phyloP scores from a whole-genome alignment of 2,797 vertebrate genomes.

The Vultur gryphus region DNA sequence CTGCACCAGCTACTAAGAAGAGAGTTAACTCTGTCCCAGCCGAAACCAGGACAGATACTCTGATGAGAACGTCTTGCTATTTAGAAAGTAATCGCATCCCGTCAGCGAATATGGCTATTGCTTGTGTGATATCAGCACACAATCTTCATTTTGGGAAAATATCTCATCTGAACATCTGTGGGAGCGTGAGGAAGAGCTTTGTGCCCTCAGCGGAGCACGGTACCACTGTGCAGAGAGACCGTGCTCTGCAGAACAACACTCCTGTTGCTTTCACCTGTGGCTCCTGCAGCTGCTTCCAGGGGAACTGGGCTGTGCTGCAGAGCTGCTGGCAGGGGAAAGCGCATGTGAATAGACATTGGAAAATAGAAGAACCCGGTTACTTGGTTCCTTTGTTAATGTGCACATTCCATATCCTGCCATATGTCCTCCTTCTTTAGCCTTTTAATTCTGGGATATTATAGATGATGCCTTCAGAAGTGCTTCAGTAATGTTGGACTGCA shows the following conservation, averaged over 20 bases:
- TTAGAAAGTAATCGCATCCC: background rate
- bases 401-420: background rate
- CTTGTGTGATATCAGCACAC: background rate
- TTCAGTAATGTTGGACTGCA: background rate
- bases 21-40: no score
- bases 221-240: background rate
- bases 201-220: background rate
- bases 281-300: background rate
- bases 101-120: background rate
- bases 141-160: background rate
- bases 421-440: background rate
- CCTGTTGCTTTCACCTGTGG: background rate
- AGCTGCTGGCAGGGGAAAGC: background rate
- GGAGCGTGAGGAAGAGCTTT: background rate
- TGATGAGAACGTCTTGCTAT: background rate
- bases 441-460: background rate
- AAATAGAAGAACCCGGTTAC: background rate
- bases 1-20: no score
- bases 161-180: background rate
- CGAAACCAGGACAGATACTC: background rate
- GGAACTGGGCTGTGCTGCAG: background rate
- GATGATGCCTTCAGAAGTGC: background rate
- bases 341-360: background rate
- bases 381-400: background rate
- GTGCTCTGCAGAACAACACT: background rate